A percentile compares a stretch with the other conserved stretches of the same genome.
These are phyloP conservation scores for Yoshiicerus persimilis DNA, from an alignment of 1,140 invertebrate species.

Conservation along the genomic window DNA sequence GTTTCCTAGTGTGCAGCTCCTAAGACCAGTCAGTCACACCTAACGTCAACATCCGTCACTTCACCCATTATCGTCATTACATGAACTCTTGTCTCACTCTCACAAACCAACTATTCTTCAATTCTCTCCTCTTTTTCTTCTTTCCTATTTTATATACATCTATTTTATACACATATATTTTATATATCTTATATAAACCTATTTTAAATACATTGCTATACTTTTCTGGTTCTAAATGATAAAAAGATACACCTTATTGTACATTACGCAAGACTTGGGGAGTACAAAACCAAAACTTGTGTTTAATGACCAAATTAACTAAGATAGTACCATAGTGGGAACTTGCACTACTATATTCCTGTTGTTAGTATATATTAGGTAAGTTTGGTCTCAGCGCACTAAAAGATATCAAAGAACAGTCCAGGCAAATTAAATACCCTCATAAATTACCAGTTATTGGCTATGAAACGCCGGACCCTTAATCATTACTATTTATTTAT, in stretches of 20 bases:
- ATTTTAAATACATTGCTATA: not conserved
- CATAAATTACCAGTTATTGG: not conserved
- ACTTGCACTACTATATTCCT: too few species aligned
- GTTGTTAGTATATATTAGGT: too few species aligned
- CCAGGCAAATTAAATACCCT: not conserved
- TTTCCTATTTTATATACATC: too few species aligned
- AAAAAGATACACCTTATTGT: too few species aligned
- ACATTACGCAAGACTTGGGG: too few species aligned
- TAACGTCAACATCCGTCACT: conserved; percentile 9
- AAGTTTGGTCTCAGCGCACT: not conserved
- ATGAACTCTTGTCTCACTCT: not conserved
- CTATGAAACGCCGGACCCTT: too few species aligned
- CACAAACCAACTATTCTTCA: conserved; percentile 1
- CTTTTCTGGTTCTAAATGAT: too few species aligned
- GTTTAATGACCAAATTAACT: too few species aligned
- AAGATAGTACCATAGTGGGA: too few species aligned
- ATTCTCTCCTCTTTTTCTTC: not conserved
- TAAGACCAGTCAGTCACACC: conserved; percentile 21
- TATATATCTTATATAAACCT: not conserved
- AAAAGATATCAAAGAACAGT: not conserved
- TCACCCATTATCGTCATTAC: not conserved
- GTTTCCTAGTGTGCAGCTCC: not conserved
- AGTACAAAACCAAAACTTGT: too few species aligned
- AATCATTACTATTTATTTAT: too few species aligned
- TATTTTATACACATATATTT: not conserved